Evolutionary conservation across 2,888 invertebrate genomes (phyloP).

Genomic region (Drosophila nr. perissopoda): DNA sequence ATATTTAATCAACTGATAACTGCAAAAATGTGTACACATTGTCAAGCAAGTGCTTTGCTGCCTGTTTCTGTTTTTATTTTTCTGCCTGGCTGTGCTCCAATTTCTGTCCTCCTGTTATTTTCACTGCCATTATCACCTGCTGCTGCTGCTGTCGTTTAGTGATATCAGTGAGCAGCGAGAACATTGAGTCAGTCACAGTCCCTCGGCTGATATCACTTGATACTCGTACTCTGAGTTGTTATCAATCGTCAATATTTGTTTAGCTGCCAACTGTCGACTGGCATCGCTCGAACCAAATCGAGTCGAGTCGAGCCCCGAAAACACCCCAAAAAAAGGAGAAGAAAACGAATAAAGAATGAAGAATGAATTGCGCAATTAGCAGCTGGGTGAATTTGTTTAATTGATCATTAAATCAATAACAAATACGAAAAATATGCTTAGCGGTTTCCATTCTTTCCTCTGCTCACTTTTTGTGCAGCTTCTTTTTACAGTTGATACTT

Average conservation of each 20-base stretch:
- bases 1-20: conserved; percentile 80
- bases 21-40: conserved; percentile 52
- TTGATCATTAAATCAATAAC: not conserved
- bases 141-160: conserved; percentile 5
- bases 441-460: no score
- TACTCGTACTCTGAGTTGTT: conserved; percentile 31
- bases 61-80: not conserved
- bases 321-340: no score
- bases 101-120: conserved; percentile 77
- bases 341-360: not conserved
- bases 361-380: not conserved
- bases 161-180: conserved; percentile 35
- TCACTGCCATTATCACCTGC: conserved; percentile 73
- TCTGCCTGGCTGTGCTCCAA: conserved; percentile 42
- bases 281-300: not conserved
- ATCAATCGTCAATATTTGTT: conserved; percentile 48
- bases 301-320: not conserved
- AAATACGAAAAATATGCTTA: not conserved
- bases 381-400: not conserved
- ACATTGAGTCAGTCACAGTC: conserved; percentile 1
- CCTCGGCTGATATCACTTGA: conserved; percentile 25
- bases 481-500: no score
- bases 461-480: no score
- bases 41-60: conserved; percentile 26
- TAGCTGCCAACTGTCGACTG: conserved; percentile 42